These are phyloP conservation scores for Ispidina picta DNA, from an alignment of 2,797 vertebrate species.

Conservation along the genomic window DNA sequence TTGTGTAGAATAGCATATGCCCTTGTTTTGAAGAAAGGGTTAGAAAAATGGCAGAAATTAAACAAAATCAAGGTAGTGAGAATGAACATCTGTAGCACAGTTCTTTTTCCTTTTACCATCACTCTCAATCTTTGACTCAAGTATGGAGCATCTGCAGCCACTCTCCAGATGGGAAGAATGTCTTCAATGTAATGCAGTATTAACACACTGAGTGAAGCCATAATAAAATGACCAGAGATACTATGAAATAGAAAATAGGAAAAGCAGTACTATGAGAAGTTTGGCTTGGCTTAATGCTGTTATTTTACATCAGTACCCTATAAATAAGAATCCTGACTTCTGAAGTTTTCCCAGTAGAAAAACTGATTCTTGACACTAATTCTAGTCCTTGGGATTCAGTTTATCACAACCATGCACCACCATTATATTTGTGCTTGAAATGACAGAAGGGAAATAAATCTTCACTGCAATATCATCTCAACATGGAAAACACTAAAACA, in stretches of 20 bases:
- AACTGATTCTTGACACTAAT: not conserved
- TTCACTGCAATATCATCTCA: not conserved
- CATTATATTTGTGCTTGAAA: not conserved
- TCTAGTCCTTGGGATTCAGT: not conserved
- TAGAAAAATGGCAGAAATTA: not conserved
- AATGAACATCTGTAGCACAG: not conserved
- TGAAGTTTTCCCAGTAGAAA: not conserved
- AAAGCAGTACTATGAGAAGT: not conserved
- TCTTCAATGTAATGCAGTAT: not conserved
- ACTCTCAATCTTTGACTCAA: not conserved
- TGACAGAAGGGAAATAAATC: not conserved
- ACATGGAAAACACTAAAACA: not conserved
- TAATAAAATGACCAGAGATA: not conserved
- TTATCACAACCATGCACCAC: not conserved
- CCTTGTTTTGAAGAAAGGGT: not conserved
- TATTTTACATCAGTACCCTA: not conserved
- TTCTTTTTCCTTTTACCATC: not conserved
- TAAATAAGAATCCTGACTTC: not conserved
- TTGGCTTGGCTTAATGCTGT: not conserved
- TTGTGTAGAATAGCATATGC: not conserved
- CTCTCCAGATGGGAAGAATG: not conserved
- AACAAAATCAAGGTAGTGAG: not conserved
- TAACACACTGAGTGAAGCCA: not conserved
- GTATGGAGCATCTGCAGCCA: not conserved
- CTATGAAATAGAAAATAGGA: not conserved